A percentile compares a stretch with the other conserved stretches of the same genome.
Evolutionary conservation across 2,113 vertebrate genomes (phyloP).

Genomic region (Azemiops feae): DNA sequence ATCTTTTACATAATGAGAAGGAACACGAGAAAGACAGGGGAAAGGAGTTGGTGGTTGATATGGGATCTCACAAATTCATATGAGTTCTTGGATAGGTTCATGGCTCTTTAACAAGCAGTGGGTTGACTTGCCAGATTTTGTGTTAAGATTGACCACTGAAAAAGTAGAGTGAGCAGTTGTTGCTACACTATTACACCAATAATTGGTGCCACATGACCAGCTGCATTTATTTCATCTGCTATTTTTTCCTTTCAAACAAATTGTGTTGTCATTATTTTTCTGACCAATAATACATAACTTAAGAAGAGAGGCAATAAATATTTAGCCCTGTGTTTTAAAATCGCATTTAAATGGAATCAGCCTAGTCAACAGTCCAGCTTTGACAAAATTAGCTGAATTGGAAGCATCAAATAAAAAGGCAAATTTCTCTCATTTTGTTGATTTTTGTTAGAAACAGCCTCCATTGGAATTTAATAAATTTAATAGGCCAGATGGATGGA

Average conservation of each 20-base stretch:
- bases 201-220: not conserved
- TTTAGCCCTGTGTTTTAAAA: not conserved
- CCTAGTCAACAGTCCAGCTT: not conserved
- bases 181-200: not conserved
- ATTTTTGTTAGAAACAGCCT: not conserved
- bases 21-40: constrained; percentile 34
- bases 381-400: not conserved
- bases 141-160: not conserved
- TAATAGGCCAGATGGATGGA: not conserved
- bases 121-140: not conserved
- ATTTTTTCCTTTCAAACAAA: not conserved
- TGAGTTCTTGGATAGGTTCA: constrained; percentile 32
- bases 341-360: not conserved
- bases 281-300: not conserved
- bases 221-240: not conserved
- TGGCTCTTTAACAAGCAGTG: not conserved
- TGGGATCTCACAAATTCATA: constrained; percentile 27
- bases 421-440: not conserved
- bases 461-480: not conserved
- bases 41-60: constrained; percentile 49
- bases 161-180: not conserved
- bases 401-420: not conserved
- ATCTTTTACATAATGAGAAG: constrained; percentile 61
- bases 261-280: not conserved
- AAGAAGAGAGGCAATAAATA: not conserved